phyloP scores from a whole-genome alignment of 2,797 vertebrate genomes.

The Taeniopygia guttata region DNA sequence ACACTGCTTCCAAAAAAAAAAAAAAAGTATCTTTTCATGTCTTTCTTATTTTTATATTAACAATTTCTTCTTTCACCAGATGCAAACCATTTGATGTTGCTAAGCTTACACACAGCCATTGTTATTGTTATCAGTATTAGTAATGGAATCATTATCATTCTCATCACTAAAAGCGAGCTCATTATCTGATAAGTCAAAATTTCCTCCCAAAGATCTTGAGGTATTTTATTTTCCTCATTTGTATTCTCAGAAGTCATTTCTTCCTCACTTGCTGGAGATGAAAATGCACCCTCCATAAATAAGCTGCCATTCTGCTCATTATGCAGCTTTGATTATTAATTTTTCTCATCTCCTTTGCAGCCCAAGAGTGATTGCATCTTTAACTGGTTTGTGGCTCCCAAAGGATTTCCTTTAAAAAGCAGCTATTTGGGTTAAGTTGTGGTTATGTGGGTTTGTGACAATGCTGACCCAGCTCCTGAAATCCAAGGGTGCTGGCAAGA shows the following conservation, averaged over 20 bases:
- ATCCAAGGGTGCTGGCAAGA: background rate
- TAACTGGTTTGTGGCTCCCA: slow-evolving; percentile 10
- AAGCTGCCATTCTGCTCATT: slow-evolving; percentile 60
- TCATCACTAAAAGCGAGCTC: slow-evolving; percentile 60
- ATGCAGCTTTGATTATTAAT: slow-evolving; percentile 61
- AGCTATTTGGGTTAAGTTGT: background rate
- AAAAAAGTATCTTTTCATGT: background rate
- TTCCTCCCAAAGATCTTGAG: slow-evolving; percentile 51
- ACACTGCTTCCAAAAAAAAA: background rate
- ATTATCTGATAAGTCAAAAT: slow-evolving; percentile 73
- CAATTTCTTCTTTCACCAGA: slow-evolving; percentile 25
- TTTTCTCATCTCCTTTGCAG: slow-evolving; percentile 40
- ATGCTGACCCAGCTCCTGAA: background rate
- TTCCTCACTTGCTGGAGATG: slow-evolving; percentile 53
- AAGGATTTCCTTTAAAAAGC: background rate
- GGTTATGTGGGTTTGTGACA: background rate
- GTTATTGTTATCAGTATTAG: slow-evolving; percentile 57
- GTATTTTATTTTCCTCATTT: slow-evolving; percentile 69
- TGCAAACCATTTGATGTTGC: slow-evolving; percentile 50
- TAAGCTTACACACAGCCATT: slow-evolving; percentile 26
- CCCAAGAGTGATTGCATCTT: slow-evolving; percentile 44
- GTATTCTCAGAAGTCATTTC: slow-evolving; percentile 55
- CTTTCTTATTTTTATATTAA: slow-evolving; percentile 13
- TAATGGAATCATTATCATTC: slow-evolving; percentile 66
- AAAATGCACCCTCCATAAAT: slow-evolving; percentile 54